Evolutionary conservation across 2,113 vertebrate genomes (phyloP).

Genomic region (Barnardius zonarius): DNA sequence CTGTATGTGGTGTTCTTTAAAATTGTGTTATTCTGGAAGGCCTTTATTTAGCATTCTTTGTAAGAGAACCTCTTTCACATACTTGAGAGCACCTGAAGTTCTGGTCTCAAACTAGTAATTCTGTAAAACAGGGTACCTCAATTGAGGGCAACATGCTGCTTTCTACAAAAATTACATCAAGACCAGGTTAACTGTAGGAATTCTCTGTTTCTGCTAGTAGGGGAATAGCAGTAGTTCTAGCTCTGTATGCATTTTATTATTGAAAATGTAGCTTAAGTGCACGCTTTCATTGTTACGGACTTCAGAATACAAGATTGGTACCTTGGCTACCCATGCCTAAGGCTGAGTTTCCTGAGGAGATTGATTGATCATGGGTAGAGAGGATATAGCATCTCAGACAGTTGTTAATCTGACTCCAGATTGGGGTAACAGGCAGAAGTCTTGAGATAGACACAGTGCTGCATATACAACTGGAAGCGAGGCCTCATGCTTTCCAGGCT

Average conservation of each 20-base stretch:
- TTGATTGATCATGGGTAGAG: background rate
- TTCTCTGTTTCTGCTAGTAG: background rate
- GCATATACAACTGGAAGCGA: background rate
- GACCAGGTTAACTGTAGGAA: background rate
- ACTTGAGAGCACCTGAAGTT: background rate
- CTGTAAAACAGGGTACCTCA: background rate
- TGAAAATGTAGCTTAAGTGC: background rate
- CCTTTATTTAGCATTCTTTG: background rate
- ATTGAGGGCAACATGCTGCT: background rate
- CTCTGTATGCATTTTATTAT: background rate
- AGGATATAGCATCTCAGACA: background rate
- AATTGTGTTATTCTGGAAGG: background rate
- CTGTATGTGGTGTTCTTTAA: background rate
- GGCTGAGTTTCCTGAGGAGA: background rate
- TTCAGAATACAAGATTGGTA: background rate
- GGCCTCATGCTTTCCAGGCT: background rate
- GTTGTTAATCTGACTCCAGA: background rate
- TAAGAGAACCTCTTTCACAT: background rate
- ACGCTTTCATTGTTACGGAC: fast-evolving
- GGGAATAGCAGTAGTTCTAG: background rate
- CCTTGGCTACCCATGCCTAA: background rate
- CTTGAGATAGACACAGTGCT: background rate
- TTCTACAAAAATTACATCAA: background rate
- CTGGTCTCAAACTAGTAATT: background rate
- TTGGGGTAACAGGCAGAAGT: background rate